Percentiles rank a stretch among this genome's conserved stretches.
Evolutionary conservation across 2,113 vertebrate species (phyloP).

Genomic region (Cisticola juncidis): DNA sequence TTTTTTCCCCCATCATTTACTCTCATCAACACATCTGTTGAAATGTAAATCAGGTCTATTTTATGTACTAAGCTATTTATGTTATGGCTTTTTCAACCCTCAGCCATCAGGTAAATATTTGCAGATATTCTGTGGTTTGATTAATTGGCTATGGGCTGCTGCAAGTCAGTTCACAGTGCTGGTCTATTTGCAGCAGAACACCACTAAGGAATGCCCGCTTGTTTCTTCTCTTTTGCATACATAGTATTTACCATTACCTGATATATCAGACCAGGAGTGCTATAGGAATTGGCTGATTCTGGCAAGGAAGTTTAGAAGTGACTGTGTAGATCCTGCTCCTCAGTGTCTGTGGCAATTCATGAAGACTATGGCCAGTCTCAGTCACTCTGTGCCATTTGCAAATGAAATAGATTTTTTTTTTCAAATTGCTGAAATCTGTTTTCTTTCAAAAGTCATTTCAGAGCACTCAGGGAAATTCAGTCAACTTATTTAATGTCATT

Average conservation of each 20-base stretch:
- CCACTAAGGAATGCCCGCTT: neutral
- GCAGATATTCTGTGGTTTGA: slow-evolving; percentile 26
- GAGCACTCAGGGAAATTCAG: slow-evolving; percentile 16
- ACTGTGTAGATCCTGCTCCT: slow-evolving; percentile 41
- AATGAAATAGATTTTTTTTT: slow-evolving; percentile 9
- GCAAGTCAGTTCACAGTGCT: neutral
- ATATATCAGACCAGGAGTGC: slow-evolving; percentile 23
- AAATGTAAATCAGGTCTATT: slow-evolving; percentile 33
- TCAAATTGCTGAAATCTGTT: slow-evolving; percentile 60
- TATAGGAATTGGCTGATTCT: slow-evolving; percentile 30
- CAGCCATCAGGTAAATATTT: slow-evolving; percentile 13
- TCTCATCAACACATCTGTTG: neutral
- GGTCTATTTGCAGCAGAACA: neutral
- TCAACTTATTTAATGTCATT: slow-evolving; percentile 32
- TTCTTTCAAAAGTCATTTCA: slow-evolving; percentile 56
- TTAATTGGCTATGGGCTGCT: slow-evolving; percentile 1
- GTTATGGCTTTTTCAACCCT: neutral
- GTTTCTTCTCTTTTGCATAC: slow-evolving; percentile 9
- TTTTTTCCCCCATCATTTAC: neutral
- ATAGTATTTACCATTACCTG: slow-evolving; percentile 41
- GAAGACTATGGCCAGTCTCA: slow-evolving; percentile 62
- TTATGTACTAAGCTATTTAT: neutral
- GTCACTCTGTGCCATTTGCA: slow-evolving; percentile 59
- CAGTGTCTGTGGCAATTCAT: slow-evolving; percentile 69
- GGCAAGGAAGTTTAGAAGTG: slow-evolving; percentile 48